A percentile compares a stretch with the other conserved stretches of the same genome.
Evolutionary conservation across 2,797 vertebrate species (phyloP).

Genomic region (Denticeps clupeoides): DNA sequence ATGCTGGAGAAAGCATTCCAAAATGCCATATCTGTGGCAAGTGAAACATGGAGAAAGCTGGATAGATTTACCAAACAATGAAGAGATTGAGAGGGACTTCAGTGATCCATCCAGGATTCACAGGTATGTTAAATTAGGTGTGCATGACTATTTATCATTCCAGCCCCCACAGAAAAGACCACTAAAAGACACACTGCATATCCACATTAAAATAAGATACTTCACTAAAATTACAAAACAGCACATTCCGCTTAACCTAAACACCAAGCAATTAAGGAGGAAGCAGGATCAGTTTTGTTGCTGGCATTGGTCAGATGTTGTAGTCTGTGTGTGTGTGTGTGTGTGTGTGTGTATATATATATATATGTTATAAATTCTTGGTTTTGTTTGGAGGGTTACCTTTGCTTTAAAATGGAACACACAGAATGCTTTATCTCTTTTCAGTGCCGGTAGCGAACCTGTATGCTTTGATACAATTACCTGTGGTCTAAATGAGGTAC

Average conservation of each 20-base stretch:
- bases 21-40: conserved; percentile 38
- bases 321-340: not conserved
- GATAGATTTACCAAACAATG: conserved; percentile 21
- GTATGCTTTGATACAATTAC: conserved; percentile 28
- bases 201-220: too few species aligned
- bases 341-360: conserved; percentile 5
- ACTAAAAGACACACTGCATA: too few species aligned
- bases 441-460: conserved; percentile 4
- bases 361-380: not conserved
- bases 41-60: conserved; percentile 17
- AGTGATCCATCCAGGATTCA: conserved; percentile 24
- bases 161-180: too few species aligned
- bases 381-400: not conserved
- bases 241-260: too few species aligned
- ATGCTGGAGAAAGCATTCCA: conserved; percentile 27
- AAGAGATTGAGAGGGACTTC: conserved; percentile 30
- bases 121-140: conserved; percentile 18
- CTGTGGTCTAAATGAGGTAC: conserved; percentile 13
- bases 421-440: not conserved
- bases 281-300: not conserved
- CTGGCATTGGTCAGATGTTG: not conserved
- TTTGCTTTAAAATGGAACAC: too few species aligned
- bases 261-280: not conserved
- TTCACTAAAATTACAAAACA: too few species aligned
- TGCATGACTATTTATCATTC: not conserved